Evolutionary conservation across 2,888 invertebrate species (phyloP), one percentile per base, ranked within the genome.

Genomic region (Cecidostiba fungosa): DNA sequence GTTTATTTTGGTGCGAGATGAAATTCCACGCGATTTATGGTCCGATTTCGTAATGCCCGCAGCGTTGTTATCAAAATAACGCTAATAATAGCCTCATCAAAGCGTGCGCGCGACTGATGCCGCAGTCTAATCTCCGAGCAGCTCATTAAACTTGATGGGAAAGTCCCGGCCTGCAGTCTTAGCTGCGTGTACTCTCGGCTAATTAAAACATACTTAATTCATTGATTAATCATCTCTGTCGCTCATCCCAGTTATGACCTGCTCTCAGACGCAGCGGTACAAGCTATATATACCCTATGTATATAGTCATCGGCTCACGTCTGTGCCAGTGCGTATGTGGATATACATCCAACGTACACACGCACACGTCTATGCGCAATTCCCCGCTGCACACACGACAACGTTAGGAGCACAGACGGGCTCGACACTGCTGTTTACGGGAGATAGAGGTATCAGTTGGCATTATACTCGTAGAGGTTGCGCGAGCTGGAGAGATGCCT

Each of bases 401-500:
- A n/a, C n/a, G 23, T 59, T 59, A 59, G 54, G 54, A 59, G 54
- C 54, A 23, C n/a, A n/a, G 54, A 59, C 23, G n/a, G n/a, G n/a
- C 54, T 59, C 23, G 12, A 43, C 26, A 88, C 86, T 88, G 88
- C 88, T 91, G 89, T 91, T 91, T 90, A 89, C 87, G 86, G 87
- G 88, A 89, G 89, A 90, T 89, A 89, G 88, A 79, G 88, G 88
- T 89, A 91, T 90, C 89, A 89, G 88, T 88, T 81, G 87, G 88
- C 89, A 89, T 89, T 90, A 91, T 88, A 88, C 83, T 77, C 85
- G 82, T 62, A 78, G 84, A 39, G 72, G 26, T 16, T 66, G 14
- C 79, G 1, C 14, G 36, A 12, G 36, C 16, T 3, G 10, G n/a
- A n/a, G n/a, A 39, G 26, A 66, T 29, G 19, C 26, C 54, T 47